Percentiles rank a stretch among this genome's conserved stretches.
phyloP scores from a whole-genome alignment of 2,797 vertebrate species.

The Acanthopagrus latus region DNA sequence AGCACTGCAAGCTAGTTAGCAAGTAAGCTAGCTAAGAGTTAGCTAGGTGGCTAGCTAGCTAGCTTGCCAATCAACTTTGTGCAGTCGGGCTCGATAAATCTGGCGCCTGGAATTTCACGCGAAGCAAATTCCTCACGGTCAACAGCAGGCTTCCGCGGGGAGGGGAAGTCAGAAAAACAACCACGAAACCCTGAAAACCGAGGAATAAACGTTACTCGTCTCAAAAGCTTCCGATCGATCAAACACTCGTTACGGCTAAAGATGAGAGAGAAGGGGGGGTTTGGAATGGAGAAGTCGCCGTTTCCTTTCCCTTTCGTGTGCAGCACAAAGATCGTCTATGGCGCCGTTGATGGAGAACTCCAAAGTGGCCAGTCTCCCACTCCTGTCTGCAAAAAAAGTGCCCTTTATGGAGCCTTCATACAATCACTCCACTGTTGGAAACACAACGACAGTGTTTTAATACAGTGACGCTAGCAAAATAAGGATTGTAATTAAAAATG shows the following conservation, averaged over 20 bases:
- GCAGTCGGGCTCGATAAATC: constrained; percentile 69
- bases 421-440: too few species aligned
- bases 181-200: constrained; percentile 30
- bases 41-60: constrained; percentile 73
- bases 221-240: constrained; percentile 61
- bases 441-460: too few species aligned
- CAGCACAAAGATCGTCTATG: constrained; percentile 72
- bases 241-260: constrained; percentile 65
- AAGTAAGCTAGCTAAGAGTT: constrained; percentile 58
- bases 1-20: constrained; percentile 72
- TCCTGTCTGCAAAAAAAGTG: too few species aligned
- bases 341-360: background rate
- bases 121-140: constrained; percentile 36
- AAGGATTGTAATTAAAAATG: background rate
- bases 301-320: constrained; percentile 84
- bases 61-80: constrained; percentile 77
- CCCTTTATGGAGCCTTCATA: background rate
- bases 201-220: constrained; percentile 41
- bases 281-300: constrained; percentile 77
- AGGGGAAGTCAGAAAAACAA: constrained; percentile 15
- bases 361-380: background rate
- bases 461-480: background rate
- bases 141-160: constrained; percentile 22
- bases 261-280: constrained; percentile 49
- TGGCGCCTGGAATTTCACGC: constrained; percentile 53